Evolutionary conservation across 2,888 invertebrate species (phyloP), one percentile per base, ranked within the genome.

Genomic region (Theodoxus fluviatilis): DNA sequence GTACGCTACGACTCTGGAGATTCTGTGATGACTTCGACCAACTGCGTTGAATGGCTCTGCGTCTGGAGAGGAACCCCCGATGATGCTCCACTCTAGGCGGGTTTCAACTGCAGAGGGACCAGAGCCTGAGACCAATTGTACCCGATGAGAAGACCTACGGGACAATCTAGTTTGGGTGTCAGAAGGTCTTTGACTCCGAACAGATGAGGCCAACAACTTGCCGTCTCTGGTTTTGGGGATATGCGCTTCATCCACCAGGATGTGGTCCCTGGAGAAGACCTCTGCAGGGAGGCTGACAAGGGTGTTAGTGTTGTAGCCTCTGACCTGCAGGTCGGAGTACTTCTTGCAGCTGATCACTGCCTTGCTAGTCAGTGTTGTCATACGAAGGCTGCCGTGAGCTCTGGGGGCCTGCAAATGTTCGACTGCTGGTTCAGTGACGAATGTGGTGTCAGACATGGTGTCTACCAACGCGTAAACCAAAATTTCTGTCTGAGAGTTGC

Each of bases 81-180:
- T 49, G 3, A 67, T 52, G n/a, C 67, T 55, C 52, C 37, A 67
- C 18, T 55, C 57, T 18, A 67, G 57, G 55, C 55, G 6, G 18
- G 67, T 67, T 31, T 22, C 33, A 28, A 47, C 22, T 47, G 22
- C 15, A 33, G 49, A 28, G 67, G 67, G 28, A 43, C 49, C 33
- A 67, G 49, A 18, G 52, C 43, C 49, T 33, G 52, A n/a, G 35
- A 67, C 25, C 33, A 61, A n/a, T n/a, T n/a, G n/a, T n/a, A n/a
- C n/a, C n/a, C n/a, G n/a, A n/a, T n/a, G n/a, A n/a, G n/a, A n/a
- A 33, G 25, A 31, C 61, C 2, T 35, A 6, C 61, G 1, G 31
- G 35, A 61, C 31, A 18, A 37, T 61, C 61, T 35, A 12, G 31
- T n/a, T 18, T n/a, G 6, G 59, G 59, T n/a, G 35, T 3, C 12